phyloP scores from a whole-genome alignment of 2,888 invertebrate genomes.

The Sarcophaga rosellei region DNA sequence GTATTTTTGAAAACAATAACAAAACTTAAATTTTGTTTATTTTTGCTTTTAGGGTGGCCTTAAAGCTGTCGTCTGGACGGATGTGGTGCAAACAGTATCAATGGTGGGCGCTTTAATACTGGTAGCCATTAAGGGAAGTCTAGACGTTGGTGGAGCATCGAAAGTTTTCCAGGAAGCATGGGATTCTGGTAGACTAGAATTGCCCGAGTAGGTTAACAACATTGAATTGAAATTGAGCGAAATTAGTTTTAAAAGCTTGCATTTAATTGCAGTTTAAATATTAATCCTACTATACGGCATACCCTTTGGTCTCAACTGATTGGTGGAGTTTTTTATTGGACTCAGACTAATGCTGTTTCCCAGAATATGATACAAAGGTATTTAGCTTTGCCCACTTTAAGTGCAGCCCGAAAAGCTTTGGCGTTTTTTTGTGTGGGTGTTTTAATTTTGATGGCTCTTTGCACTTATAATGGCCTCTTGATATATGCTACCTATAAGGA shows the following conservation, averaged over 20 bases:
- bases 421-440: conserved; percentile 84
- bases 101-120: conserved; percentile 90
- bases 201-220: conserved; percentile 84
- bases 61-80: conserved; percentile 90
- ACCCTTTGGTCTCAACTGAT: conserved; percentile 90
- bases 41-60: conserved; percentile 85
- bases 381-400: conserved; percentile 87
- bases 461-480: conserved; percentile 84
- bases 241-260: neutral
- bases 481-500: conserved; percentile 85
- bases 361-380: conserved; percentile 95
- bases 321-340: conserved; percentile 90
- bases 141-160: conserved; percentile 87
- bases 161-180: conserved; percentile 86
- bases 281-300: conserved; percentile 89
- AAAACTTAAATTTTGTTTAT: neutral
- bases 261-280: conserved; percentile 85
- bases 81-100: conserved; percentile 89
- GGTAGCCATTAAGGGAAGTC: conserved; percentile 88
- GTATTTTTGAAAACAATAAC: neutral
- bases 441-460: conserved; percentile 82
- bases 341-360: conserved; percentile 90
- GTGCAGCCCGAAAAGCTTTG: conserved; percentile 83
- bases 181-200: conserved; percentile 87
- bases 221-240: conserved; percentile 9